phyloP scores from a whole-genome alignment of 2,113 vertebrate genomes.

The Cricetomys ansorgei region DNA sequence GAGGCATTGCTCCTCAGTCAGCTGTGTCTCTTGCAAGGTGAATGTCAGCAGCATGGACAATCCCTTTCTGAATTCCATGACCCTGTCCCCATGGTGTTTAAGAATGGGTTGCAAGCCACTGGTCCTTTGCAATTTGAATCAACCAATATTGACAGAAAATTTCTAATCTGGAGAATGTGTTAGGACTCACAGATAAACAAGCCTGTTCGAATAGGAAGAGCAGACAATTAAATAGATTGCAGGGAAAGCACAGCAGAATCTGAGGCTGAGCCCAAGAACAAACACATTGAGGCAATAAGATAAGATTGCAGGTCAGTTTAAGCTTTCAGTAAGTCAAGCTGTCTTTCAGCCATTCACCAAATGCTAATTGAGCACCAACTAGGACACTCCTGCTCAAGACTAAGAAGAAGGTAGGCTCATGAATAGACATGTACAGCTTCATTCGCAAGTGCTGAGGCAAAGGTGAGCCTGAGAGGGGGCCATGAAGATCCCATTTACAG shows the following conservation, averaged over 20 bases:
- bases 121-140: background rate
- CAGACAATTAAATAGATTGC: background rate
- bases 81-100: background rate
- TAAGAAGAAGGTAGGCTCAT: background rate
- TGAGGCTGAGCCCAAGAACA: background rate
- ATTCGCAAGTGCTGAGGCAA: background rate
- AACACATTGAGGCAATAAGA: background rate
- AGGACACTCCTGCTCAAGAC: background rate
- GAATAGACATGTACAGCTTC: background rate
- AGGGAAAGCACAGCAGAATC: background rate
- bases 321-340: background rate
- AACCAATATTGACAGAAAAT: background rate
- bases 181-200: background rate
- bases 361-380: background rate
- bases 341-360: background rate
- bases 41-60: background rate
- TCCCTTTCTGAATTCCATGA: background rate
- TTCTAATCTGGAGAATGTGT: background rate
- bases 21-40: background rate
- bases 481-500: background rate
- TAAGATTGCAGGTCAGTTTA: background rate
- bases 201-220: background rate
- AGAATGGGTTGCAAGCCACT: background rate
- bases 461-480: background rate
- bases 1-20: background rate